phyloP scores from a whole-genome alignment of 2,797 vertebrate genomes.

The Ctenochaetus hawaiiensis region DNA sequence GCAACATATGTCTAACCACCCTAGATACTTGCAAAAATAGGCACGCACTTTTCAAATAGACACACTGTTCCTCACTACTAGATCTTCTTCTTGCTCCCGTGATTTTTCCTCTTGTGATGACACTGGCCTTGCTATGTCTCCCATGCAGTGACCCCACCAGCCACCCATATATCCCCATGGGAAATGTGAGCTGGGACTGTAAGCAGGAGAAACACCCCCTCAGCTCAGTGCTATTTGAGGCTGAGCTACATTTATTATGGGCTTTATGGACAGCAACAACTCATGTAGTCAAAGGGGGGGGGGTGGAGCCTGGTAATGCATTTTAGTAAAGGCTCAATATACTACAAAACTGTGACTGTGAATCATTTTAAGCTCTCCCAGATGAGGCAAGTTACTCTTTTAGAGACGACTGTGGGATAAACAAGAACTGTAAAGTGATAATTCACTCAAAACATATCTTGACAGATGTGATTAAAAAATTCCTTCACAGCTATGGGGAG shows the following conservation, averaged over 20 bases:
- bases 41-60: conserved; percentile 1
- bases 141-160: conserved; percentile 2
- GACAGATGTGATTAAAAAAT: neutral
- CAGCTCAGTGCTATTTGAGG: conserved; percentile 64
- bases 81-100: neutral
- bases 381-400: neutral
- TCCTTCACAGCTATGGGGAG: neutral
- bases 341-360: neutral
- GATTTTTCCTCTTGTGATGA: conserved; percentile 40
- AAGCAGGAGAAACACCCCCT: conserved; percentile 56
- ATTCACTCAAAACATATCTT: neutral
- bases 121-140: conserved; percentile 31
- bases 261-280: conserved; percentile 51
- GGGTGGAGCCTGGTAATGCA: neutral
- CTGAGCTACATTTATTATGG: conserved; percentile 61
- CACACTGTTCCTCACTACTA: neutral
- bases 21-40: neutral
- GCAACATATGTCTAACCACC: conserved; percentile 3
- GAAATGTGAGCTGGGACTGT: conserved; percentile 49
- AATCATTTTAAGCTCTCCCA: neutral
- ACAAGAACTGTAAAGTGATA: neutral
- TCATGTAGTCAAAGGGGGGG: conserved; percentile 18
- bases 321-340: conserved; percentile 25
- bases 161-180: conserved; percentile 50
- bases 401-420: neutral